phyloP scores from a whole-genome alignment of 2,888 invertebrate genomes.

The Athalia circularis region DNA sequence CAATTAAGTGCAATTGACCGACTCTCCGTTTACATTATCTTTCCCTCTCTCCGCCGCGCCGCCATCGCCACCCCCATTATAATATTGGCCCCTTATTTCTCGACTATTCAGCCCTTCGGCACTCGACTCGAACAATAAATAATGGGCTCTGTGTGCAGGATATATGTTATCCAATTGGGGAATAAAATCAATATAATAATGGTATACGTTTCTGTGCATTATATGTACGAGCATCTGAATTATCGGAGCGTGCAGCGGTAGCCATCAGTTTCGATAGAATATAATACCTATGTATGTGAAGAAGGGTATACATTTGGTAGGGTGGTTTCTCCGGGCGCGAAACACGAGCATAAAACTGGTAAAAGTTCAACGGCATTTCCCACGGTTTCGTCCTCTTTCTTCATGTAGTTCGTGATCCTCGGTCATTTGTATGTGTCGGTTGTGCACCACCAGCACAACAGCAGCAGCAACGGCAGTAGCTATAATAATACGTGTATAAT shows the following conservation, averaged over 20 bases:
- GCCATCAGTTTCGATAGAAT: too few relatives aligned
- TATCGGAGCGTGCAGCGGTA: too few relatives aligned
- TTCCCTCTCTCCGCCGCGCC: conserved; percentile 51
- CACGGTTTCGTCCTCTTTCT: conserved; percentile 59
- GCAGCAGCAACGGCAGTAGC: conserved; percentile 24
- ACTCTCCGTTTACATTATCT: not conserved
- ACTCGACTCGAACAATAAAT: too few relatives aligned
- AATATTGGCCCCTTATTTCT: conserved; percentile 13
- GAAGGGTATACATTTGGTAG: too few relatives aligned
- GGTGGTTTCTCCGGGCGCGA: conserved; percentile 46
- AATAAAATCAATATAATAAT: too few relatives aligned
- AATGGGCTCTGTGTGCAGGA: too few relatives aligned
- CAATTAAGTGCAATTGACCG: conserved; percentile 27
- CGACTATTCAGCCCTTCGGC: conserved; percentile 9
- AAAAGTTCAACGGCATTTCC: conserved; percentile 70
- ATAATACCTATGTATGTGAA: not conserved
- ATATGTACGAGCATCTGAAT: too few relatives aligned
- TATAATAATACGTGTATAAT: too few relatives aligned
- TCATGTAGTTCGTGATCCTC: not conserved
- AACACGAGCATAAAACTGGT: conserved; percentile 61
- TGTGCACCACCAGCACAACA: conserved; percentile 37
- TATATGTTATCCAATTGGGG: too few relatives aligned
- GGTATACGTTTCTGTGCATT: too few relatives aligned
- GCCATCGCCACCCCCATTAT: conserved; percentile 43
- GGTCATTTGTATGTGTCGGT: conserved; percentile 40